Base-by-base conservation (phyloP, 2,797 vertebrate species). In the Ceryle rudis region DNA sequence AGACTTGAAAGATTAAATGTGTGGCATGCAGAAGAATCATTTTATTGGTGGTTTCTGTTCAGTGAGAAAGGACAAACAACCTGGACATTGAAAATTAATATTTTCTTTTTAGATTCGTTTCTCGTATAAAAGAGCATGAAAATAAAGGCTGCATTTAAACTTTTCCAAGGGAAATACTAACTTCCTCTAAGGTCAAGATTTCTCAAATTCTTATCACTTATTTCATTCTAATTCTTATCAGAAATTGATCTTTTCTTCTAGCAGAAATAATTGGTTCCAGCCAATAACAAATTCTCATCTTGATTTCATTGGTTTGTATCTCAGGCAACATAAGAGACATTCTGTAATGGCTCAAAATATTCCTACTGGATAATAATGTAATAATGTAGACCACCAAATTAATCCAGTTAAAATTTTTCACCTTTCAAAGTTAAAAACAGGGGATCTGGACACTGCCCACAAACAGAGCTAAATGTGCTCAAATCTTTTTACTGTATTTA, bases 211-310 rank as follows among this genome's bases (percentile, higher is more conserved):
- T 79, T 80, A 60, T 58, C 26, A 44, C 8, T 62, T 78, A n/a
- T 23, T 88, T 92, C 16, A 10, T 83, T 83, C 25, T 91, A 55
- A 84, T 93, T 93, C 77, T 79, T 91, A 93, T 10, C 55, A 42
- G 49, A 81, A 88, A 93, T 37, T 44, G 39, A 55, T 86, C 46
- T 93, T 94, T 93, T 89, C 57, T 96, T 35, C 75, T 35, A 79
- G 80, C 65, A 93, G 93, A 94, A 94, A 60, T 93, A 91, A 90
- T 89, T 89, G 69, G 78, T 92, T 91, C 80, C 2, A 1, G 66
- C 60, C 77, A 89, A 51, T 89, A 88, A 61, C 41, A 88, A 81
- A 69, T 62, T 46, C 35, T 86, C 51, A 35, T 75, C 35, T 90
- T 1, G 0, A 44, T 93, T 93, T 94, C 70, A 52, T 57, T 96